Base-by-base conservation (phyloP, 2,888 invertebrate species). In the Pseudococcus longispinus region DNA sequence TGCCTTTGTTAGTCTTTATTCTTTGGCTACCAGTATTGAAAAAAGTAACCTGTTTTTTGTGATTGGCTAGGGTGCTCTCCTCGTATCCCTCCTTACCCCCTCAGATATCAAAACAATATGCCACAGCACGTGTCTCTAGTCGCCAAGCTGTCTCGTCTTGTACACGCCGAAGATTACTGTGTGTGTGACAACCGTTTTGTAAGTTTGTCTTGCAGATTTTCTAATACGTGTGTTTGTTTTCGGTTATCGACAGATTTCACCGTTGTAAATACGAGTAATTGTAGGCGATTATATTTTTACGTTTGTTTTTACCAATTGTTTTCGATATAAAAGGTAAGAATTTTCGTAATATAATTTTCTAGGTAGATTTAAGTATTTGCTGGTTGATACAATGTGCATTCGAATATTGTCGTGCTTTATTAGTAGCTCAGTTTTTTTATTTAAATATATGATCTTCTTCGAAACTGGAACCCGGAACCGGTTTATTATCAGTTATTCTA, bases 101-200 rank as follows among this genome's bases (percentile, higher is more conserved):
- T 26, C 8, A 4, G 60, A 60, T 60, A 42, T 51, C 42, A 86
- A 77, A 29, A 86, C 77, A 77, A 86, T 74, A 86, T 46, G 20
- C 44, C 29, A 55, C 86, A 86, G 86, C 86, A 86, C 86, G 86
- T 86, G 86, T 86, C 86, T 86, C 32, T 55, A 86, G 86, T 86
- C 77, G 86, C 86, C 86, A 86, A 46, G 29, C 86, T 86, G 86
- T 86, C 86, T 86, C 46, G 86, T 46, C 51, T 80, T 55, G 26
- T 11, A 23, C 80, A 32, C 86, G 42, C 77, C 86, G 44, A 15
- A 44, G 46, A 86, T 80, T 77, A 86, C 51, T 86, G 29, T 20
- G 51, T 80, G 80, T 80, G 11, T 42, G 42, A 29, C 26, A 29
- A 80, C 77, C 20, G 74, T 74, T 37, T 80, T 42, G 42, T 37